Evolutionary conservation across 2,888 invertebrate species (phyloP).

Genomic region (Stenodema calcarata): DNA sequence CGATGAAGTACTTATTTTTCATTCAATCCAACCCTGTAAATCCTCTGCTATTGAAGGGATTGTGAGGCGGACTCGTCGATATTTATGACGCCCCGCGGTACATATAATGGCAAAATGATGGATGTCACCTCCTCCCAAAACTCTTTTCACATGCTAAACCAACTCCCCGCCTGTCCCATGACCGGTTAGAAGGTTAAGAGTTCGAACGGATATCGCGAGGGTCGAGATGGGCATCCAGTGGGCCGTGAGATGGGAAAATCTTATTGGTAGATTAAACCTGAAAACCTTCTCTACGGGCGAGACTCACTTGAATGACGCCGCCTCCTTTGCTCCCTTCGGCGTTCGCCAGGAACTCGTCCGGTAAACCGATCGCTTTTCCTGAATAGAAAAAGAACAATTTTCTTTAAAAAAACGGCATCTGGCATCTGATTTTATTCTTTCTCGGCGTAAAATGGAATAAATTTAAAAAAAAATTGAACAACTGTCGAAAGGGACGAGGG

Average conservation of each 20-base stretch:
- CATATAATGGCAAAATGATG: constrained; percentile 7
- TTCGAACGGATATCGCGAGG: background rate
- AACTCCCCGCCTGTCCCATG: background rate
- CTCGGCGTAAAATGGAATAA: background rate
- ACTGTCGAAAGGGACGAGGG: background rate
- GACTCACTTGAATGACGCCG: constrained; percentile 87
- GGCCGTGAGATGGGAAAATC: constrained; percentile 46
- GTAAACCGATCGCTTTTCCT: constrained; percentile 91
- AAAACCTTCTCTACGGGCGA: background rate
- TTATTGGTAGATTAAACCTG: constrained; percentile 41
- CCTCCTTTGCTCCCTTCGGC: constrained; percentile 82
- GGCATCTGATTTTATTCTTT: background rate
- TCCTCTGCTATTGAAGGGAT: background rate
- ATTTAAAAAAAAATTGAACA: background rate
- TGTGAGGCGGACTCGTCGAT: background rate
- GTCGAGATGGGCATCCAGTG: constrained; percentile 20
- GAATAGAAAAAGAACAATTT: constrained; percentile 39
- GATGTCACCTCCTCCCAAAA: background rate
- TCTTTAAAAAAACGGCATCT: background rate
- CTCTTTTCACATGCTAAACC: constrained; percentile 18
- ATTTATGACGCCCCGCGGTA: background rate
- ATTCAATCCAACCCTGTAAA: background rate
- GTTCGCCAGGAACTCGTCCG: constrained; percentile 83
- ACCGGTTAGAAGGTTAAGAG: background rate
- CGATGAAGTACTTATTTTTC: background rate